Percentiles rank a stretch among this genome's conserved stretches.
Evolutionary conservation across 2,888 invertebrate species (phyloP).

Genomic region (Drosophila borealis): DNA sequence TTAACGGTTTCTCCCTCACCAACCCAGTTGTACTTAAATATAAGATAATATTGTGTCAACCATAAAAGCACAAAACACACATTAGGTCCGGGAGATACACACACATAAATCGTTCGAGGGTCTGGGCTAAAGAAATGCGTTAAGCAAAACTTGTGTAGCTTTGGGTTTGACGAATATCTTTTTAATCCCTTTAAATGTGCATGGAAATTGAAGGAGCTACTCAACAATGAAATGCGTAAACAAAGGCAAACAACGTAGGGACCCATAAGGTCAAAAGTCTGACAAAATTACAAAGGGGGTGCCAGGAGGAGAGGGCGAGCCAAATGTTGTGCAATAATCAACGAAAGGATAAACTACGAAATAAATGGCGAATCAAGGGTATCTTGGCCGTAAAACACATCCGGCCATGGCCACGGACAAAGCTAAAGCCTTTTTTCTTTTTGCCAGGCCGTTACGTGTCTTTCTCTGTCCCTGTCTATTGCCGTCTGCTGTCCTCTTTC

Average conservation of each 20-base stretch:
- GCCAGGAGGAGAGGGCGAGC: conserved; percentile 40
- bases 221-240: conserved; percentile 68
- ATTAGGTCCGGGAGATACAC: conserved; percentile 1
- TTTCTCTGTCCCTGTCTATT: conserved; percentile 2
- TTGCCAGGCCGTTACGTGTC: conserved; percentile 13
- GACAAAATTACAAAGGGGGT: conserved; percentile 60
- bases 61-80: conserved; percentile 40
- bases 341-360: conserved; percentile 79
- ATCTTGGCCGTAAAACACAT: conserved; percentile 75
- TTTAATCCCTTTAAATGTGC: conserved; percentile 80
- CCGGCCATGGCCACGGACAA: conserved; percentile 61
- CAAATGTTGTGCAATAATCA: conserved; percentile 79
- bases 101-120: neutral
- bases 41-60: conserved; percentile 42
- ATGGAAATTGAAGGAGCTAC: conserved; percentile 65
- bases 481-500: conserved; percentile 6
- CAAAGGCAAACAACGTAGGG: conserved; percentile 58
- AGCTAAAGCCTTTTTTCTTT: conserved; percentile 37
- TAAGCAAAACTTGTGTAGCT: conserved; percentile 67
- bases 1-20: neutral
- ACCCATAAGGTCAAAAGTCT: conserved; percentile 73
- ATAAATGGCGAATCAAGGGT: conserved; percentile 78
- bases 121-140: conserved; percentile 40
- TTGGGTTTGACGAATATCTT: conserved; percentile 75
- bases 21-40: neutral